Percentiles rank a stretch among this genome's conserved stretches.
These are phyloP conservation scores for Philopedon plagiatum DNA, from an alignment of 2,888 invertebrate genomes.

Conservation along the genomic window DNA sequence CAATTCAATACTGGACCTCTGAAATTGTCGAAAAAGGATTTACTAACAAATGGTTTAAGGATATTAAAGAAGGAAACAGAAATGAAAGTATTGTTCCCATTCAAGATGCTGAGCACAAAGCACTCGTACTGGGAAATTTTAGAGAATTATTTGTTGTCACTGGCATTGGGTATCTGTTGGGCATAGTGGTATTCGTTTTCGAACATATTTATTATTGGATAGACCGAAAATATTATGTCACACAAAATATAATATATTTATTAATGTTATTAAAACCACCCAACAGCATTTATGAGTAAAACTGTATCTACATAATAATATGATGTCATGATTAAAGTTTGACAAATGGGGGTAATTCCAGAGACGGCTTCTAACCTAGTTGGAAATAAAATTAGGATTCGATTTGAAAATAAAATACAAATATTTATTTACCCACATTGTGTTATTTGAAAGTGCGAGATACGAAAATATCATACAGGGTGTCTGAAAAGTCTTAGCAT, in stretches of 20 bases:
- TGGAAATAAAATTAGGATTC: too few species aligned
- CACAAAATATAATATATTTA: neutral
- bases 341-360: too few species aligned
- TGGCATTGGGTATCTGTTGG: neutral
- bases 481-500: too few species aligned
- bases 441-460: too few species aligned
- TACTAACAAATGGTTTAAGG: conserved; percentile 7
- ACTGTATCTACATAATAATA: neutral
- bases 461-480: too few species aligned
- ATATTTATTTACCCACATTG: too few species aligned
- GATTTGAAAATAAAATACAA: too few species aligned
- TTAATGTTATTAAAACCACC: neutral
- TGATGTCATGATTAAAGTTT: too few species aligned
- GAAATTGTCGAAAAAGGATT: conserved; percentile 25
- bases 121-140: neutral
- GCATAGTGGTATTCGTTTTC: neutral
- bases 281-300: neutral
- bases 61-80: conserved; percentile 17
- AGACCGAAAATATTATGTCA: neutral
- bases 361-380: too few species aligned
- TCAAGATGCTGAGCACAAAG: neutral
- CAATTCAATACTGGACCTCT: conserved; percentile 11
- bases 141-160: neutral
- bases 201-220: neutral
- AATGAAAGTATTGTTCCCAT: conserved; percentile 4